These are phyloP conservation scores for Platyura marginata DNA, from an alignment of 1,140 invertebrate genomes.

Conservation along the genomic window DNA sequence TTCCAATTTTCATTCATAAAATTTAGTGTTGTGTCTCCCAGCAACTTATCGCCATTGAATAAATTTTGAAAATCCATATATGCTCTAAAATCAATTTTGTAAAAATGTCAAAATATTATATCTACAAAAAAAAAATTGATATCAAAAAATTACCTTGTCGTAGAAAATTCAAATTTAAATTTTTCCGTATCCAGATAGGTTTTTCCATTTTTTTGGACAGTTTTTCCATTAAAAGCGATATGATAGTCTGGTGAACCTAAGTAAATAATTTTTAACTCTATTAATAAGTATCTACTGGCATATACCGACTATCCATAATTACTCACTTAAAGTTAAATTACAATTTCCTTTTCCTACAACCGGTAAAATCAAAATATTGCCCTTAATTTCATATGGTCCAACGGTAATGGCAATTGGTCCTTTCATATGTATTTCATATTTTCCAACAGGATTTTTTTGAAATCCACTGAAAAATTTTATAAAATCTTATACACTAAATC, in stretches of 20 bases:
- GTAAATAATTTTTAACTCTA: constrained; percentile 1
- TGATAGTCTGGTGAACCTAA: not conserved
- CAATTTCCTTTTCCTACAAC: constrained; percentile 30
- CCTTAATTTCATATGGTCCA: constrained; percentile 29
- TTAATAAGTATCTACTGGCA: constrained; percentile 4
- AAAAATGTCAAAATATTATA: no score
- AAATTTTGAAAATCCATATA: constrained; percentile 18
- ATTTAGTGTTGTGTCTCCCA: constrained; percentile 14
- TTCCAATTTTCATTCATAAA: constrained; percentile 26
- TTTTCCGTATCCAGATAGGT: constrained; percentile 16
- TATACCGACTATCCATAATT: no score
- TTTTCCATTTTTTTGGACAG: constrained; percentile 19
- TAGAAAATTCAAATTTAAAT: constrained; percentile 8
- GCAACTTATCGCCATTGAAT: constrained; percentile 21
- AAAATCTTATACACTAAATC: constrained; percentile 1
- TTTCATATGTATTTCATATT: constrained; percentile 6
- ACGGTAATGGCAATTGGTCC: constrained; percentile 16
- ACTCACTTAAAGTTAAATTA: constrained; percentile 28
- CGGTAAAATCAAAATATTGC: constrained; percentile 31
- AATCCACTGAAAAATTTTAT: constrained; percentile 7
- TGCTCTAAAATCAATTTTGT: constrained; percentile 1
- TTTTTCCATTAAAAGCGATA: constrained; percentile 3
- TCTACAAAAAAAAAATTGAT: no score
- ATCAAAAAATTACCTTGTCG: constrained; percentile 4
- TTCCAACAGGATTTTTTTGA: constrained; percentile 7